phyloP scores from a whole-genome alignment of 2,888 invertebrate species.

The Drosophila stalkeri region DNA sequence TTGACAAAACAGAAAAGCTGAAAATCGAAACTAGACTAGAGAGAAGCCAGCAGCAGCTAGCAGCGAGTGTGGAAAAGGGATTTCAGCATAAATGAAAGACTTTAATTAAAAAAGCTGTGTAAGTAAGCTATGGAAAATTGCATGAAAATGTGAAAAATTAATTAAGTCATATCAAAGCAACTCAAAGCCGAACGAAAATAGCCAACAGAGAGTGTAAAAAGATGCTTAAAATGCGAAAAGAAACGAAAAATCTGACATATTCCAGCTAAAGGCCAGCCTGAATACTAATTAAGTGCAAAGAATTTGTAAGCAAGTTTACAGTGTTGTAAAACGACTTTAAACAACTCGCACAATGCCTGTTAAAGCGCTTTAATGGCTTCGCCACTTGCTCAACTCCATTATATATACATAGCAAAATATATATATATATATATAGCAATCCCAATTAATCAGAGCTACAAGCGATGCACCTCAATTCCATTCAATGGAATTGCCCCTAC shows the following conservation, averaged over 20 bases:
- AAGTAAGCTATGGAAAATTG: slow-evolving; percentile 5
- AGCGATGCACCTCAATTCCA: slow-evolving; percentile 48
- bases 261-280: background rate
- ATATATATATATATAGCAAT: slow-evolving; percentile 6
- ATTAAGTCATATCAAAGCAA: slow-evolving; percentile 10
- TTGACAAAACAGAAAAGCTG: slow-evolving; percentile 22
- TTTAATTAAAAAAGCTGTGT: slow-evolving; percentile 20
- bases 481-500: slow-evolving; percentile 27
- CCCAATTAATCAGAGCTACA: slow-evolving; percentile 54
- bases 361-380: slow-evolving; percentile 11
- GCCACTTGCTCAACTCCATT: slow-evolving; percentile 6
- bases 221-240: slow-evolving; percentile 6
- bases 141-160: slow-evolving; percentile 15
- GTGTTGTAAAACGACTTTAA: slow-evolving; percentile 7
- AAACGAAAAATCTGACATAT: background rate
- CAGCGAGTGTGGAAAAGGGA: slow-evolving; percentile 1
- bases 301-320: background rate
- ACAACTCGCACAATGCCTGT: background rate
- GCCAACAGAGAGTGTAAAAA: background rate
- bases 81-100: slow-evolving; percentile 5
- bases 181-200: background rate
- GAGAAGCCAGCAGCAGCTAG: slow-evolving; percentile 11
- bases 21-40: slow-evolving; percentile 19
- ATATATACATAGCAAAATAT: background rate
- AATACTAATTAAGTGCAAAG: slow-evolving; percentile 4